Evolutionary conservation across 2,113 vertebrate genomes (phyloP).

Genomic region (Cacatua alba): DNA sequence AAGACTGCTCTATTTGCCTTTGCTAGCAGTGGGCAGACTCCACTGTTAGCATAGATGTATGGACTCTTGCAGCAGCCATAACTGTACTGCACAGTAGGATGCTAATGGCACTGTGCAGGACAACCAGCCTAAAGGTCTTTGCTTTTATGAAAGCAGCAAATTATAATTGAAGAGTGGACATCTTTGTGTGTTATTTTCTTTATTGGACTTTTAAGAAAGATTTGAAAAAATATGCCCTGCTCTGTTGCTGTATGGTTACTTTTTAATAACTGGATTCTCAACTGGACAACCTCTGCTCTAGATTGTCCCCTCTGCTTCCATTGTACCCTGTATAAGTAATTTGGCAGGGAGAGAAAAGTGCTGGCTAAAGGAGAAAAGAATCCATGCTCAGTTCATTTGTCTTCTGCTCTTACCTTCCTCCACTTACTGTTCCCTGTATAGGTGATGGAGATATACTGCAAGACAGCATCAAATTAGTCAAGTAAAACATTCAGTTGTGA

Average conservation of each 20-base stretch:
- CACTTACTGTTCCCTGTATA: not conserved
- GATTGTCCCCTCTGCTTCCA: not conserved
- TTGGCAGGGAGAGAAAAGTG: not conserved
- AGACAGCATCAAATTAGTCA: not conserved
- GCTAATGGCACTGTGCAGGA: not conserved
- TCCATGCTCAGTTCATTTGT: not conserved
- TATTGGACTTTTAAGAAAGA: not conserved
- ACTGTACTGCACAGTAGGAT: not conserved
- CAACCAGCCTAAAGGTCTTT: not conserved
- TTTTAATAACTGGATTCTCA: not conserved
- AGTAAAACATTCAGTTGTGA: not conserved
- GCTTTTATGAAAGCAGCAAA: not conserved
- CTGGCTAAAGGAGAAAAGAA: not conserved
- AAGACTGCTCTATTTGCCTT: not conserved
- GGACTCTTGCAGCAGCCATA: not conserved
- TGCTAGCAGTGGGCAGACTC: not conserved
- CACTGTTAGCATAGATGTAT: not conserved
- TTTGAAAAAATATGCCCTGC: not conserved
- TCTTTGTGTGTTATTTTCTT: not conserved
- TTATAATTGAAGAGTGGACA: not conserved
- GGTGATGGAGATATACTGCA: rapidly evolving
- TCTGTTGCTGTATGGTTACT: not conserved
- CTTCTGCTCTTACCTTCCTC: not conserved
- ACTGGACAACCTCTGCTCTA: not conserved
- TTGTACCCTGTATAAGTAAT: not conserved